These are phyloP conservation scores for Eucidaris tribuloides DNA, from an alignment of 35 echinoderm and acorn worm species.

Conservation along the genomic window DNA sequence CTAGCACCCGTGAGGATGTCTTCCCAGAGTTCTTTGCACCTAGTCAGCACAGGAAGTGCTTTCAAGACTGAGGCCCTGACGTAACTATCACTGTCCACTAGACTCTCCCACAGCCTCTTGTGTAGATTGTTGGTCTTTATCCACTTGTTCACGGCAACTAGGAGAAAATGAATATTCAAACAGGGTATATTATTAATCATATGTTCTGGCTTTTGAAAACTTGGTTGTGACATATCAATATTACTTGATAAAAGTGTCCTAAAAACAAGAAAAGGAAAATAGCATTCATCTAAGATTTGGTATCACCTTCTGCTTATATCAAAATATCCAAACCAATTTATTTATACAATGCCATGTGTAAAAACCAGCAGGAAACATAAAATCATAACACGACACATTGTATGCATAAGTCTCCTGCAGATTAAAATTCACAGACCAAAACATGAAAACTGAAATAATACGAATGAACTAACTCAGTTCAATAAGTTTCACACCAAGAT, in stretches of 20 bases:
- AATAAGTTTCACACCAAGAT: no score
- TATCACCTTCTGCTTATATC: neutral
- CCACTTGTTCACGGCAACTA: neutral
- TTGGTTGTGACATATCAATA: neutral
- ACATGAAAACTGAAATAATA: no score
- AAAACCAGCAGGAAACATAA: no score
- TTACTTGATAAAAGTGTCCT: neutral
- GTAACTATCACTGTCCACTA: conserved; percentile 11
- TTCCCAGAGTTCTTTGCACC: neutral
- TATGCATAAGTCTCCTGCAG: no score
- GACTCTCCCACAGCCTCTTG: conserved; percentile 20
- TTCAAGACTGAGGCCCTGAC: neutral
- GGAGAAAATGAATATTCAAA: neutral
- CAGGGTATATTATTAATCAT: neutral
- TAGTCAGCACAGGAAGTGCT: neutral
- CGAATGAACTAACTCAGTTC: no score
- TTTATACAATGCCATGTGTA: no score
- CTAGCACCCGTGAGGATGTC: neutral
- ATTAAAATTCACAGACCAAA: no score
- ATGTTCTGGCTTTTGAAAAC: neutral
- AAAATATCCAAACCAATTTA: neutral
- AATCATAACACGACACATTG: no score
- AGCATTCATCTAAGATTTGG: neutral
- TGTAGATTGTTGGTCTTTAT: neutral
- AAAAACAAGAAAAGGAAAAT: neutral